These are phyloP conservation scores for Pyrgus malvae DNA, from an alignment of 2,888 invertebrate genomes.

Conservation along the genomic window DNA sequence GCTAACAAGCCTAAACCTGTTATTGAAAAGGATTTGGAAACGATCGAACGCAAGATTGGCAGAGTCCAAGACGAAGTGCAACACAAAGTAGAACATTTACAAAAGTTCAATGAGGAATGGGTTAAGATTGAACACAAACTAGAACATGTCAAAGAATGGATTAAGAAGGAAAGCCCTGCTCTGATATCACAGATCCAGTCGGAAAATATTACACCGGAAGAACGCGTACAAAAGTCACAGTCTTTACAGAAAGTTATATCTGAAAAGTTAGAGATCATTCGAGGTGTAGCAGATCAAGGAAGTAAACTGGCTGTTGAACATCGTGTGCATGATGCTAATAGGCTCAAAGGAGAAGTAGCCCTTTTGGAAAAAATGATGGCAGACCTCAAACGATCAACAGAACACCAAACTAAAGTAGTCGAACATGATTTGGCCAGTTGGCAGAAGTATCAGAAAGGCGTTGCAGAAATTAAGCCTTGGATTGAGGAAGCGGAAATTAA, in stretches of 20 bases:
- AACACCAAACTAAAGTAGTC: conserved; percentile 88
- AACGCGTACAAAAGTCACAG: conserved; percentile 89
- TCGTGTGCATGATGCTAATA: conserved; percentile 86
- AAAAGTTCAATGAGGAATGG: conserved; percentile 92
- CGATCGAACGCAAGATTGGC: conserved; percentile 88
- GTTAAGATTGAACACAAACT: conserved; percentile 88
- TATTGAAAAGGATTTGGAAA: conserved; percentile 88
- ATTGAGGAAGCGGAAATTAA: conserved; percentile 93
- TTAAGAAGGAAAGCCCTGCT: conserved; percentile 88
- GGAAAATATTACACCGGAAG: conserved; percentile 91
- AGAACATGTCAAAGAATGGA: conserved; percentile 90
- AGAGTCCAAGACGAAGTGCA: conserved; percentile 91
- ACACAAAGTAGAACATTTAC: conserved; percentile 89
- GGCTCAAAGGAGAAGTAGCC: conserved; percentile 88
- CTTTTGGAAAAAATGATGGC: conserved; percentile 89
- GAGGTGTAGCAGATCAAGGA: conserved; percentile 89
- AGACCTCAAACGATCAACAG: conserved; percentile 88
- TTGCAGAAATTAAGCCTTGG: conserved; percentile 93
- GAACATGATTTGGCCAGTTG: conserved; percentile 91
- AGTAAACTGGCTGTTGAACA: conserved; percentile 86
- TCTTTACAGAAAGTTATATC: conserved; percentile 88
- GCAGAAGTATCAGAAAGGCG: conserved; percentile 91
- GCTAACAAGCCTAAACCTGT: conserved; percentile 86
- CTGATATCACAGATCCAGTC: conserved; percentile 88
- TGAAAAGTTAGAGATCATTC: conserved; percentile 88